Evolutionary conservation across 1,140 invertebrate species (phyloP).

Genomic region (Harpegnathos saltator): DNA sequence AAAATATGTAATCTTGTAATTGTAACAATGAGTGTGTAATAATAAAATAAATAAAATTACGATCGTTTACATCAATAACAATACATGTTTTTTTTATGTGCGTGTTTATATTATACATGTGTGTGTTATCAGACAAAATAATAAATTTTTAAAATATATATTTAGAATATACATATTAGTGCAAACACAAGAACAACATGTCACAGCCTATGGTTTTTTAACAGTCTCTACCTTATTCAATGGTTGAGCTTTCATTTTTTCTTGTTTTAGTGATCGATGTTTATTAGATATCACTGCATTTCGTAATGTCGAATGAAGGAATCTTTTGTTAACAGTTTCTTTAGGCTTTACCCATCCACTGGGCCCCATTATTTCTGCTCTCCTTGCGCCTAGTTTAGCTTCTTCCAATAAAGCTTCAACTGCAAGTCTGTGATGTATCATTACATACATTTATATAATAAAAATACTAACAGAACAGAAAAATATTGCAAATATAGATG

Average conservation of each 20-base stretch:
- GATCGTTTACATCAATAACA: constrained; percentile 39
- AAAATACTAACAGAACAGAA: no score
- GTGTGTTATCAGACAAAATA: neutral
- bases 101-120: no score
- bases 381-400: constrained; percentile 87
- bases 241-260: constrained; percentile 61
- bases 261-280: constrained; percentile 68
- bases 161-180: neutral
- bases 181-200: neutral
- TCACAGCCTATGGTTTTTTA: constrained; percentile 43
- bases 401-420: constrained; percentile 88
- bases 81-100: constrained; percentile 2
- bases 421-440: constrained; percentile 84
- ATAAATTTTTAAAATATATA: neutral
- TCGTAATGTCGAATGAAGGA: constrained; percentile 85
- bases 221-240: constrained; percentile 29
- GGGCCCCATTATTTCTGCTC: constrained; percentile 88
- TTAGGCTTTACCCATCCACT: constrained; percentile 88
- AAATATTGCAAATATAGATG: no score
- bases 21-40: constrained; percentile 33
- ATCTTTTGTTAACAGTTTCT: constrained; percentile 88
- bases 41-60: constrained; percentile 46
- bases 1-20: constrained; percentile 46
- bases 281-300: constrained; percentile 82
- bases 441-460: no score